Percentiles rank a stretch among this genome's conserved stretches.
These are phyloP conservation scores for Andrena chrysosceles DNA, from an alignment of 2,888 invertebrate species.

Conservation along the genomic window DNA sequence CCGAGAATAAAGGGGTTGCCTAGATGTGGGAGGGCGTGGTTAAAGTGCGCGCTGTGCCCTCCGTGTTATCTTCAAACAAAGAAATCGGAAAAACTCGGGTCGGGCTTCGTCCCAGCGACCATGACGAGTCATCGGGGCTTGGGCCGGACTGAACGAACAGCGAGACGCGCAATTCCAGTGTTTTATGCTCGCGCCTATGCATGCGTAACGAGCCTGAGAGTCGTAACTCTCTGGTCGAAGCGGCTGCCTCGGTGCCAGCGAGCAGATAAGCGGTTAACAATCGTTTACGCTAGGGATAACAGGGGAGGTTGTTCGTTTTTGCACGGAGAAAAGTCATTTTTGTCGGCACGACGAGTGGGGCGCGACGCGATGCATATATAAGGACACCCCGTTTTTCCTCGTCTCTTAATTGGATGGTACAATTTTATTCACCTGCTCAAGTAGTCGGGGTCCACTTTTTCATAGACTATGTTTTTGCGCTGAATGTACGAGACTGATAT, in stretches of 20 bases:
- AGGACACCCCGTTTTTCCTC: neutral
- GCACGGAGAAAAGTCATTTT: neutral
- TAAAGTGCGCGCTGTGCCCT: neutral
- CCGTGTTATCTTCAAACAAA: neutral
- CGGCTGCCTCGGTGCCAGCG: constrained; percentile 66
- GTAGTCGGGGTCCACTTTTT: too few species aligned
- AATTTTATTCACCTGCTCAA: neutral
- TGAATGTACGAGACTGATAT: neutral
- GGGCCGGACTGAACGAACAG: neutral
- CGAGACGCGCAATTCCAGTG: constrained; percentile 57
- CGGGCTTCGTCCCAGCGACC: neutral
- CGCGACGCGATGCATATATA: neutral
- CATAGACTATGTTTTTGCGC: neutral
- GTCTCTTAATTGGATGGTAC: constrained; percentile 1
- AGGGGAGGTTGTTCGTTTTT: constrained; percentile 10
- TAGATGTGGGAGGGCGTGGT: neutral
- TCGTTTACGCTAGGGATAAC: constrained; percentile 48
- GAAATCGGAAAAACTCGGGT: constrained; percentile 27
- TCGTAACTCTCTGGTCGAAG: constrained; percentile 76
- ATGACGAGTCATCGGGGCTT: constrained; percentile 28
- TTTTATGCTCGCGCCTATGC: constrained; percentile 77
- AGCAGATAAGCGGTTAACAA: constrained; percentile 68
- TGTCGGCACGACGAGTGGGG: neutral
- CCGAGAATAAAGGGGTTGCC: neutral
- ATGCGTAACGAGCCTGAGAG: constrained; percentile 78